Conservation (phyloP, 2,113 vertebrate genomes). For the Labeo rohita region DNA sequence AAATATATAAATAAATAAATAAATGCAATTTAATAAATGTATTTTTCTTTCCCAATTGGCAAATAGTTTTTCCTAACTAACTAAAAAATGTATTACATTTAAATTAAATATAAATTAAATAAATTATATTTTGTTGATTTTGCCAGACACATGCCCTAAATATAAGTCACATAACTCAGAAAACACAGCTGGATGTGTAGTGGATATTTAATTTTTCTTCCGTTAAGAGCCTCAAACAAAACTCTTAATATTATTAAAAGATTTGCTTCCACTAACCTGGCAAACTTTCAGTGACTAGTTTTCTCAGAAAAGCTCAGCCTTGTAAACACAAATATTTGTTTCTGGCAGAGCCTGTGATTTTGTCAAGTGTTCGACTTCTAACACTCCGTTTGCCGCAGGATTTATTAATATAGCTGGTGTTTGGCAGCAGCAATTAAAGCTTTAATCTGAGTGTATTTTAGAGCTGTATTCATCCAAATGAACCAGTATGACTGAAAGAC, state of each 20-base stretch:
- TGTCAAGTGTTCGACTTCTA: neutral
- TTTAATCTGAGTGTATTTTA: slow-evolving; percentile 21
- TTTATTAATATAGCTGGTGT: slow-evolving; percentile 1
- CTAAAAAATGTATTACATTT: neutral
- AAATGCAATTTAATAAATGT: neutral
- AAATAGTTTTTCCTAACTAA: neutral
- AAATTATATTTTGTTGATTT: neutral
- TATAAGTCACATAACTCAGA: neutral
- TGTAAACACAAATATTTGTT: neutral
- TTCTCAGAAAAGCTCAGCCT: neutral
- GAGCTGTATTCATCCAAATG: slow-evolving; percentile 1
- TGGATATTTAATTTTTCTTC: neutral
- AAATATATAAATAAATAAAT: neutral
- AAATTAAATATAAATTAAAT: no score
- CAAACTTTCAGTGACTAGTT: neutral
- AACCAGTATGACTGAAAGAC: slow-evolving; percentile 4
- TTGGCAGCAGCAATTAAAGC: slow-evolving; percentile 7
- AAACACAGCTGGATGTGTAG: neutral
- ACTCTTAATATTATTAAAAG: neutral
- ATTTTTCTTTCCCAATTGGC: neutral
- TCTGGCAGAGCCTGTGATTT: slow-evolving; percentile 1
- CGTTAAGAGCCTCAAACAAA: neutral
- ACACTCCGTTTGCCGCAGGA: neutral
- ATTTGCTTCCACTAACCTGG: neutral
- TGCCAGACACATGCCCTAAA: neutral